These are phyloP conservation scores for Troides helena DNA, from an alignment of 2,888 invertebrate genomes.

Conservation along the genomic window DNA sequence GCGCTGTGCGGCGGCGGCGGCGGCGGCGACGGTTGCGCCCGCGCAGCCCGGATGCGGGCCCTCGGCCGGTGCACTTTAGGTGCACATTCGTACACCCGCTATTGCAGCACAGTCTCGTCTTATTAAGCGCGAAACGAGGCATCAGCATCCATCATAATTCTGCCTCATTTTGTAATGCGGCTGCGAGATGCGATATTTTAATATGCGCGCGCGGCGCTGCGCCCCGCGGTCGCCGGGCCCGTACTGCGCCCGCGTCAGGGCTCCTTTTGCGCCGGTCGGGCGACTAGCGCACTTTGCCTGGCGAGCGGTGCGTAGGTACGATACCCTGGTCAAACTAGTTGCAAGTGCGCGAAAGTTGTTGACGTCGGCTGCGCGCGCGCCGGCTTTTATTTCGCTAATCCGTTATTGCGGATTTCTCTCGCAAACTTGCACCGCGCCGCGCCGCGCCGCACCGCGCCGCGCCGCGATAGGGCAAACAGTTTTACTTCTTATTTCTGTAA, in stretches of 20 bases:
- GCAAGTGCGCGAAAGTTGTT: conserved; percentile 55
- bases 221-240: too few relatives aligned
- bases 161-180: conserved; percentile 75
- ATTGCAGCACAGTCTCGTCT: conserved; percentile 56
- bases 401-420: conserved; percentile 48
- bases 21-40: conserved; percentile 35
- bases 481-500: conserved; percentile 18
- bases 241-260: too few relatives aligned
- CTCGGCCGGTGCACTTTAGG: conserved; percentile 40
- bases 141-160: conserved; percentile 79
- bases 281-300: conserved; percentile 40
- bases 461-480: conserved; percentile 11
- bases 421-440: conserved; percentile 25
- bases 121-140: conserved; percentile 71
- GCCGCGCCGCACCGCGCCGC: conserved; percentile 13
- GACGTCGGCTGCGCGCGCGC: conserved; percentile 45
- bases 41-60: conserved; percentile 37
- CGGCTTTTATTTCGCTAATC: conserved; percentile 56
- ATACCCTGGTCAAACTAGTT: conserved; percentile 56
- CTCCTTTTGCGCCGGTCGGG: conserved; percentile 25
- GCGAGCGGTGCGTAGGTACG: conserved; percentile 47
- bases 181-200: conserved; percentile 63
- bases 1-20: conserved; percentile 44
- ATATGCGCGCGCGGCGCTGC: conserved; percentile 47
- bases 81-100: conserved; percentile 36